A percentile compares a stretch with the other conserved stretches of the same genome.
These are phyloP conservation scores for Enteromius unitaeniatus DNA, from an alignment of 2,797 vertebrate genomes.

Conservation along the genomic window DNA sequence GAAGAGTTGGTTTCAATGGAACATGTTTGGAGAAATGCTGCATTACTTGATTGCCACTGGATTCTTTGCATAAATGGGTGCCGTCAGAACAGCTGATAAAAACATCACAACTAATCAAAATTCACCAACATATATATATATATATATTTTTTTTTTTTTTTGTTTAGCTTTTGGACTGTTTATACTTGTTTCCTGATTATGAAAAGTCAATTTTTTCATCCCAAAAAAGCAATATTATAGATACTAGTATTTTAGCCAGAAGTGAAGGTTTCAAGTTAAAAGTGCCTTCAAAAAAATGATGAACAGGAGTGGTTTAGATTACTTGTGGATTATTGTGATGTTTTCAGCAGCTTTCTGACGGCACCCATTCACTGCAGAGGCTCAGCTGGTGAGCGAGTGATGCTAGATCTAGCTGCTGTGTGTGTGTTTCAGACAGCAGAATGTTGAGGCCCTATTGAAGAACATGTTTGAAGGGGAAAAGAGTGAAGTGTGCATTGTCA, in stretches of 20 bases:
- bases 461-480: constrained; percentile 92
- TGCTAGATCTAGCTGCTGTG: not conserved
- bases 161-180: not conserved
- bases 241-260: no score
- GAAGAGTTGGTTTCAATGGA: not conserved
- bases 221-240: no score
- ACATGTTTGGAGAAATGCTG: not conserved
- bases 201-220: no score
- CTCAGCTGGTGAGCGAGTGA: not conserved
- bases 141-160: no score
- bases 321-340: not conserved
- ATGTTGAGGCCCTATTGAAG: constrained; percentile 89
- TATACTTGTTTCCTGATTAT: not conserved
- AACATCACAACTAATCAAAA: not conserved
- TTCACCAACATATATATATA: no score
- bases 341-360: not conserved
- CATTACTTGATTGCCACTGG: not conserved
- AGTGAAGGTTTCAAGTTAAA: no score
- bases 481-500: constrained; percentile 90
- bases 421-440: constrained; percentile 84
- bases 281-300: no score
- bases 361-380: not conserved
- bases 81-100: not conserved
- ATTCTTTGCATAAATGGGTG: not conserved
- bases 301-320: no score